Conservation (phyloP, 2,113 vertebrate genomes). For the Emydura subglobosa region DNA sequence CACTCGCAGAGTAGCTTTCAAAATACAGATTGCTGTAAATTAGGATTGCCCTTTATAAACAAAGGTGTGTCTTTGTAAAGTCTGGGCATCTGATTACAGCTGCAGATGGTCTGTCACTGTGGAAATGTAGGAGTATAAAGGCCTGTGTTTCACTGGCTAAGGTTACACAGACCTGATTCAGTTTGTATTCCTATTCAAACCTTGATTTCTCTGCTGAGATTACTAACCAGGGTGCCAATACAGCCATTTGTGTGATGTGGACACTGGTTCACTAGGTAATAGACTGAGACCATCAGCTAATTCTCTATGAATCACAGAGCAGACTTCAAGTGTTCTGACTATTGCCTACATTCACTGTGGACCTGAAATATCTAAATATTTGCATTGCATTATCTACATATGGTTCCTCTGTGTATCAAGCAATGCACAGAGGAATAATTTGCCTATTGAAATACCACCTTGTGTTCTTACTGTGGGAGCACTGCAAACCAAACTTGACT, state of each 20-base stretch:
- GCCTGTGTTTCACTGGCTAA: slow-evolving; percentile 52
- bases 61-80: slow-evolving; percentile 41
- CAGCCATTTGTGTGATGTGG: accelerated
- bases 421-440: background rate
- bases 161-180: slow-evolving; percentile 23
- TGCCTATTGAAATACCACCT: background rate
- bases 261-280: background rate
- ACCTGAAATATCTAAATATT: background rate
- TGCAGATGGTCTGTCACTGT: slow-evolving; percentile 61
- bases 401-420: background rate
- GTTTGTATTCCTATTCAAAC: slow-evolving; percentile 39
- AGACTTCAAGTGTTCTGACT: background rate
- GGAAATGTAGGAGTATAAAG: slow-evolving; percentile 60
- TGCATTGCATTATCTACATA: background rate
- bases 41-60: slow-evolving; percentile 70
- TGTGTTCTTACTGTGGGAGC: background rate
- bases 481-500: background rate
- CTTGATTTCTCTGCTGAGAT: background rate
- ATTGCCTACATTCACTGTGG: background rate
- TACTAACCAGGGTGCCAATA: background rate
- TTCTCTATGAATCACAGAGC: background rate
- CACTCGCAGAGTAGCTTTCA: slow-evolving; percentile 44
- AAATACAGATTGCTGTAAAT: slow-evolving; percentile 65
- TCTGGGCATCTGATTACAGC: slow-evolving; percentile 47
- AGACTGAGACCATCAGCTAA: background rate